phyloP scores from a whole-genome alignment of 2,797 vertebrate genomes.

The Coendou prehensilis region DNA sequence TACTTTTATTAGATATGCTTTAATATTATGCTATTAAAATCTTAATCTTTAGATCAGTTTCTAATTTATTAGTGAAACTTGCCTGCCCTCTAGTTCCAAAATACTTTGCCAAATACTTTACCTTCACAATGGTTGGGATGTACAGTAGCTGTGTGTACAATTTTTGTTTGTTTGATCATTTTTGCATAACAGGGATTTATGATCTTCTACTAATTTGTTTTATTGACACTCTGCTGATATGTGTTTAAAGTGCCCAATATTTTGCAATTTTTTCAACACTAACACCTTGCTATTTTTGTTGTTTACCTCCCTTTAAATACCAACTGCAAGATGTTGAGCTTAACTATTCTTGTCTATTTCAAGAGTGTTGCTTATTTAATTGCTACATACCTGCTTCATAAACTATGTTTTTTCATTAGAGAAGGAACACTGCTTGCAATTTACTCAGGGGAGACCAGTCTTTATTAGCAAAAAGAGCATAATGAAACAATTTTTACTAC shows the following conservation, averaged over 20 bases:
- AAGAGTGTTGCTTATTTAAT: slow-evolving; percentile 32
- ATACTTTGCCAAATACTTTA: background rate
- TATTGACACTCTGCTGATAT: slow-evolving; percentile 16
- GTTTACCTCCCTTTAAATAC: background rate
- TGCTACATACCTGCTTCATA: slow-evolving; percentile 39
- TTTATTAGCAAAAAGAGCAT: slow-evolving; percentile 35
- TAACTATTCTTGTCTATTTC: background rate
- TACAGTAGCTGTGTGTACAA: background rate
- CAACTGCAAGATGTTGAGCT: background rate
- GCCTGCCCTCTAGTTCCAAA: background rate
- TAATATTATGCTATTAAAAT: slow-evolving; percentile 18
- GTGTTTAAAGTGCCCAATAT: background rate
- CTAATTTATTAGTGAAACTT: background rate
- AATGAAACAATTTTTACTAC: slow-evolving; percentile 30
- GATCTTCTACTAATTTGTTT: slow-evolving; percentile 37
- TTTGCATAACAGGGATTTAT: background rate
- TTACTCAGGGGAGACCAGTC: background rate
- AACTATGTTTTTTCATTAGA: slow-evolving; percentile 58
- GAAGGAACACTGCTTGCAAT: background rate
- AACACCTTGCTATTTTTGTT: slow-evolving; percentile 5
- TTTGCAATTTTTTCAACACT: background rate
- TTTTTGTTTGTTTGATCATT: background rate
- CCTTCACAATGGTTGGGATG: background rate
- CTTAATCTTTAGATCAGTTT: background rate
- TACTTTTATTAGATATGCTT: slow-evolving; percentile 34